These are phyloP conservation scores for Neotoma lepida DNA, from an alignment of 2,113 vertebrate genomes.

Conservation along the genomic window DNA sequence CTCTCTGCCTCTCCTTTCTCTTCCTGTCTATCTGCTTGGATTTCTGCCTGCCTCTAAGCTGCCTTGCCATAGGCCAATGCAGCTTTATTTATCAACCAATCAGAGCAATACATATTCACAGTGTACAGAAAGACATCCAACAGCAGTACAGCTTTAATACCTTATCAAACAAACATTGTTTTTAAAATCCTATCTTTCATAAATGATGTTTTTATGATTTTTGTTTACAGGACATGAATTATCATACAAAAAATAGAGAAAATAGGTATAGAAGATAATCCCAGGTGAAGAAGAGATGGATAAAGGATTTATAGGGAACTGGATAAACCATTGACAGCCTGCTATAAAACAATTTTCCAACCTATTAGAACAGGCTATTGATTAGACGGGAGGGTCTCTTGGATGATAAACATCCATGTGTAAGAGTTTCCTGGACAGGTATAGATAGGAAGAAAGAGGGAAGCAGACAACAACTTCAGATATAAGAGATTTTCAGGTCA, in stretches of 20 bases:
- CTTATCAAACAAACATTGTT: too few relatives aligned
- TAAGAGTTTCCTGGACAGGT: not conserved
- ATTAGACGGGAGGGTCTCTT: not conserved
- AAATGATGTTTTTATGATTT: too few relatives aligned
- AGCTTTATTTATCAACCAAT: too few relatives aligned
- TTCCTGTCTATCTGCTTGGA: too few relatives aligned
- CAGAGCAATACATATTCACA: too few relatives aligned
- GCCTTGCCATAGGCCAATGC: too few relatives aligned
- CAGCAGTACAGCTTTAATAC: not conserved
- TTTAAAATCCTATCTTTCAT: not conserved
- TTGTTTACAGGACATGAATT: not conserved
- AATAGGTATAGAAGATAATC: not conserved
- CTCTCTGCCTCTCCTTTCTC: too few relatives aligned
- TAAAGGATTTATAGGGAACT: not conserved
- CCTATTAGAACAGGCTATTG: not conserved
- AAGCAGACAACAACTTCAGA: not conserved
- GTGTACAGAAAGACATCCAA: too few relatives aligned
- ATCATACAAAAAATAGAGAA: not conserved
- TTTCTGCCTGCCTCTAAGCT: too few relatives aligned
- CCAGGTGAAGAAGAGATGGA: not conserved
- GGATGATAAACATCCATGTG: not conserved
- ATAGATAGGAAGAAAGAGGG: not conserved
- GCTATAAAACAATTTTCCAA: too few relatives aligned
- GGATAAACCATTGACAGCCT: not conserved
- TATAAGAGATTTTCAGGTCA: too few relatives aligned